These are phyloP conservation scores for Oophaga pumilio DNA, from an alignment of 2,113 vertebrate genomes.

Conservation along the genomic window DNA sequence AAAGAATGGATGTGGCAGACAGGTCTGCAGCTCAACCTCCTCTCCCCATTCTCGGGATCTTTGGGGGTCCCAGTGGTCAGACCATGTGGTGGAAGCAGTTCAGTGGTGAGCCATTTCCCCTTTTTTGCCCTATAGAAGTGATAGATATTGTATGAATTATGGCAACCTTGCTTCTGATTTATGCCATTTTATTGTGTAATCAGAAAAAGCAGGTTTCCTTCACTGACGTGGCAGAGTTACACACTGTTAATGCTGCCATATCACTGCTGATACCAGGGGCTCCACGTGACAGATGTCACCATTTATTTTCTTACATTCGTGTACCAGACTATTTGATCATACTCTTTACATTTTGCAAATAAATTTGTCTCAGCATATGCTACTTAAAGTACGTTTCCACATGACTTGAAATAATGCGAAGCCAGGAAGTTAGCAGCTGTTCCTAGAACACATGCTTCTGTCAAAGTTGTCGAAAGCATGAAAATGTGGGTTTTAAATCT, in stretches of 20 bases:
- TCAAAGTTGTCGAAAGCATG: conserved; percentile 2
- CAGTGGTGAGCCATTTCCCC: too few relatives aligned
- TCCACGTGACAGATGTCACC: not conserved
- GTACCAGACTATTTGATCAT: not conserved
- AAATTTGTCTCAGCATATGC: conserved; percentile 28
- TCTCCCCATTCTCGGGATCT: too few relatives aligned
- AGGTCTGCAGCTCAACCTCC: too few relatives aligned
- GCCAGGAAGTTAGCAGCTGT: conserved; percentile 41
- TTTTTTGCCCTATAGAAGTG: too few relatives aligned
- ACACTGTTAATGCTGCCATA: not conserved
- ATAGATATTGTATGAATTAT: too few relatives aligned
- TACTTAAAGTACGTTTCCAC: conserved; percentile 9
- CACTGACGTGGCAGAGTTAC: too few relatives aligned
- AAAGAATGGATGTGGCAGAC: too few relatives aligned
- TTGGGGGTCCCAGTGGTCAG: too few relatives aligned
- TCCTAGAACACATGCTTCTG: conserved; percentile 17
- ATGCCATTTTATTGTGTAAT: too few relatives aligned
- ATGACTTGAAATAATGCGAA: conserved; percentile 28
- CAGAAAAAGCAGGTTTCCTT: too few relatives aligned
- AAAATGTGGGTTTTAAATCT: conserved; percentile 10
- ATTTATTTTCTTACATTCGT: not conserved
- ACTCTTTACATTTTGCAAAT: conserved; percentile 39
- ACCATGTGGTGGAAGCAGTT: too few relatives aligned
- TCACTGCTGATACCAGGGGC: not conserved
- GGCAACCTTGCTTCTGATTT: too few relatives aligned